Conservation (phyloP, 2,113 vertebrate species). For the Lampris incognitus region DNA sequence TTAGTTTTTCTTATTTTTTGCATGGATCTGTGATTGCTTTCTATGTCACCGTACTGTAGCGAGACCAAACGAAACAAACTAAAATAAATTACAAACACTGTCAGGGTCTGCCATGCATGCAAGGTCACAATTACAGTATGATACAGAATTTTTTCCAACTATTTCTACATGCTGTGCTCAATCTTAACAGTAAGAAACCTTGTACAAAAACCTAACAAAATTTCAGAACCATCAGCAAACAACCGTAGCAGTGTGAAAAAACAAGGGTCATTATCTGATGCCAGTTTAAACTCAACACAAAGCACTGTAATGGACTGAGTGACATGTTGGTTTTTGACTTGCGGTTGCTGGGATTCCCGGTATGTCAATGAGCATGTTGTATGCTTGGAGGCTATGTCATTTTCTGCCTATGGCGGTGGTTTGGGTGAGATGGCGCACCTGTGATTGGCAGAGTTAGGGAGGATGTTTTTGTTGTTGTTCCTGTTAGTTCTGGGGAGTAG, state of each 20-base stretch:
- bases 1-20: slow-evolving; percentile 3
- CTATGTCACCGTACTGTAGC: slow-evolving; percentile 11
- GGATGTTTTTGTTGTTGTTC: too few relatives aligned
- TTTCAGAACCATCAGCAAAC: slow-evolving; percentile 7
- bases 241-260: neutral
- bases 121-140: slow-evolving; percentile 40
- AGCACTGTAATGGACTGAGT: too few relatives aligned
- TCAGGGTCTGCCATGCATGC: slow-evolving; percentile 29
- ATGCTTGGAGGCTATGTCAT: too few relatives aligned
- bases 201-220: slow-evolving; percentile 35
- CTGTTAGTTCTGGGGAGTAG: too few relatives aligned
- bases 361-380: too few relatives aligned
- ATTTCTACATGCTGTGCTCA: slow-evolving; percentile 2
- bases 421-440: too few relatives aligned
- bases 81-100: slow-evolving; percentile 31
- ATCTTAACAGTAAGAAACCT: slow-evolving; percentile 38
- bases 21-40: slow-evolving; percentile 27
- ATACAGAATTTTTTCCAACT: slow-evolving; percentile 36
- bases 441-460: too few relatives aligned
- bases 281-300: too few relatives aligned
- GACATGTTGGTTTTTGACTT: too few relatives aligned
- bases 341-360: too few relatives aligned
- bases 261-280: too few relatives aligned
- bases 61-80: slow-evolving; percentile 22
- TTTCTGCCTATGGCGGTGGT: too few relatives aligned